Evolutionary conservation across 1,140 invertebrate species (phyloP).

Genomic region (Battus philenor): DNA sequence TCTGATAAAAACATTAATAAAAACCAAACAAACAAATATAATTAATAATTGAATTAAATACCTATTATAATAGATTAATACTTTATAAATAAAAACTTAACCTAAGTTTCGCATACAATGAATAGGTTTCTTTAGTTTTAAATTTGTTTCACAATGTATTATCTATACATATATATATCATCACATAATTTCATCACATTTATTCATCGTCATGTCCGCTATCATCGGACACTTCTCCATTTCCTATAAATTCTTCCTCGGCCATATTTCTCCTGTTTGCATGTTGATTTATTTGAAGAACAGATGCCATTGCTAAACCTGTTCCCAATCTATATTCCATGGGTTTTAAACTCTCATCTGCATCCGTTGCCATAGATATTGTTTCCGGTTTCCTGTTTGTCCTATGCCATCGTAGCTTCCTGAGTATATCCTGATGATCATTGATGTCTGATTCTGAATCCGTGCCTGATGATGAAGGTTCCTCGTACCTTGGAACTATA

Average conservation of each 20-base stretch:
- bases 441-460: conserved; percentile 51
- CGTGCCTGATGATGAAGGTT: conserved; percentile 45
- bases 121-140: no score
- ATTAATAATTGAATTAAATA: no score
- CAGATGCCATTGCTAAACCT: conserved; percentile 68
- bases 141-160: no score
- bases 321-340: conserved; percentile 69
- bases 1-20: no score
- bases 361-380: conserved; percentile 35
- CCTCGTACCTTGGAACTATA: conserved; percentile 51
- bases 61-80: no score
- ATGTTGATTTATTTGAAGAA: conserved; percentile 50
- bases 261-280: conserved; percentile 36
- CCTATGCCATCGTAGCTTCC: conserved; percentile 46
- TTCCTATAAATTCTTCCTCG: conserved; percentile 56
- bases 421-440: conserved; percentile 31
- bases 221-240: conserved; percentile 58
- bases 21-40: no score
- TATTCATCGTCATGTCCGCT: conserved; percentile 59
- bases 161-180: no score
- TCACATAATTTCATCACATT: not conserved
- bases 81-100: no score
- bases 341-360: conserved; percentile 59
- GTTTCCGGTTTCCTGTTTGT: conserved; percentile 47
- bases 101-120: no score